A percentile compares a stretch with the other conserved stretches of the same genome.
Conservation (phyloP, 2,113 vertebrate species). For the Cololabis saira region DNA sequence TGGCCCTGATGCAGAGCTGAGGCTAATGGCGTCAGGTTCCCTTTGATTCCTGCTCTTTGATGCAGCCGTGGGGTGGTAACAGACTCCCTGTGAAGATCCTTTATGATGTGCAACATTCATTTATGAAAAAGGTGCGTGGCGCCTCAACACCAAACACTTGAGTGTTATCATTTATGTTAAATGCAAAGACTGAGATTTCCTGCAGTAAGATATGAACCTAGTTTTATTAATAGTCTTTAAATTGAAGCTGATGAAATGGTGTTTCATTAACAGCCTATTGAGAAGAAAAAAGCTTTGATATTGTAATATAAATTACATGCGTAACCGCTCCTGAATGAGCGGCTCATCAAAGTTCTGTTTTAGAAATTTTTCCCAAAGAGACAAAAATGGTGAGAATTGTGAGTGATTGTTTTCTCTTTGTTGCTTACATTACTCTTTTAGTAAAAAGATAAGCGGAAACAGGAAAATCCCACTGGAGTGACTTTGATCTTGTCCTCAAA, state of each 20-base stretch:
- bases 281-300: too few relatives aligned
- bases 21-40: neutral
- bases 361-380: neutral
- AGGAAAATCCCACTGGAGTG: constrained; percentile 35
- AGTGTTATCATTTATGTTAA: constrained; percentile 25
- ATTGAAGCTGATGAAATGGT: too few relatives aligned
- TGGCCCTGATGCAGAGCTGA: neutral
- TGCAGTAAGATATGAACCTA: too few relatives aligned
- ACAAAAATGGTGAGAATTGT: neutral
- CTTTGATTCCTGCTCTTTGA: constrained; percentile 52
- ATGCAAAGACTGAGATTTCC: neutral
- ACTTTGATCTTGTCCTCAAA: constrained; percentile 54
- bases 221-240: too few relatives aligned
- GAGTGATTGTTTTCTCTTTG: constrained; percentile 27
- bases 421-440: constrained; percentile 40
- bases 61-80: constrained; percentile 26
- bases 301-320: too few relatives aligned
- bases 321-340: neutral
- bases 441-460: constrained; percentile 33
- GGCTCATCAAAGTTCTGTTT: constrained; percentile 23
- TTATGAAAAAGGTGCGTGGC: neutral
- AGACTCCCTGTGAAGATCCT: constrained; percentile 30
- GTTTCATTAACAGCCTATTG: too few relatives aligned
- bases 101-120: constrained; percentile 47
- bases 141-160: constrained; percentile 19